Evolutionary conservation across 2,113 vertebrate genomes (phyloP), one percentile per base, ranked within the genome.

Genomic region (Morphnarchus princeps): DNA sequence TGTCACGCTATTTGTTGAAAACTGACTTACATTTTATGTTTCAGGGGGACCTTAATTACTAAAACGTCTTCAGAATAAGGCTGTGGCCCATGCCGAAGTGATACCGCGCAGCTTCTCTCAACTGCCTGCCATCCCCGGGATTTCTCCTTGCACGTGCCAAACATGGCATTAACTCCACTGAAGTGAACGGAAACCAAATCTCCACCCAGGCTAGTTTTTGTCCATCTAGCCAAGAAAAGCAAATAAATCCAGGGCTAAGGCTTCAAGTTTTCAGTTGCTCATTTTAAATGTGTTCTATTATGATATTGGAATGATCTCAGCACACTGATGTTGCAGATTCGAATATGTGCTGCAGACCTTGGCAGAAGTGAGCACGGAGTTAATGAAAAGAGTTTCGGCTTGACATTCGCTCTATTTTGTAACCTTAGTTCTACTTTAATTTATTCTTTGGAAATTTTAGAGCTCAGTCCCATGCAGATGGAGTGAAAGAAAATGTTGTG

Each of bases 381-480:
- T 92, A 96, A 93, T 92, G 88, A 93, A 91, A 95, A 92, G 81
- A 82, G 55, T 95, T 96, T 93, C 21, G 4, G 43, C 71, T 91
- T 96, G 83, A 74, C 49, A 47, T 94, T 92, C 17, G 1, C 25
- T 94, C 63, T 84, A 26, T 89, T 97, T 96, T 82, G 52, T 81
- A 92, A 91, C 62, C 29, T 87, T 95, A 94, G 82, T 91, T 96
- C 87, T 59, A 65, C 45, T 82, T 77, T 82, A 81, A 83, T 94
- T 95, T 96, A 87, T 83, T 94, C 66, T 90, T 91, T 94, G 91
- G 62, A 95, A 92, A 90, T 67, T 96, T 90, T 86, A 82, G 74
- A 93, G 26, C 84, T 82, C 67, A 69, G 32, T 91, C 45, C 71
- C 78, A 63, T 86, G 67, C 70, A 93, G 87, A 73, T 67, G 38